Percentiles rank a stretch among this genome's conserved stretches.
Evolutionary conservation across 64 coral and sea anemone genomes (phyloP).

Genomic region (Actinia equina): DNA sequence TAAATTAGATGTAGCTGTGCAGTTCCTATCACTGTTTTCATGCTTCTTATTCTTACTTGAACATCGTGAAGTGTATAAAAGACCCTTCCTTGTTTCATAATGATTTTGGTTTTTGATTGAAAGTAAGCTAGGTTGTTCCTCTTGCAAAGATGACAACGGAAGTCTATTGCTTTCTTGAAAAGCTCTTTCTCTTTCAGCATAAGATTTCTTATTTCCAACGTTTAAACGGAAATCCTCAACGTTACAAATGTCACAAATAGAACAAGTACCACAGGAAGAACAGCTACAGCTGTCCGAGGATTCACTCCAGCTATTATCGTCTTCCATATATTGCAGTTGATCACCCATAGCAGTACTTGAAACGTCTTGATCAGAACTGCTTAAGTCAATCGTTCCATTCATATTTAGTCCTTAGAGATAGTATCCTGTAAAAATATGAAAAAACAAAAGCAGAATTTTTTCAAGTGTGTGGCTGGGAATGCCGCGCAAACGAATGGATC

Average conservation of each 20-base stretch:
- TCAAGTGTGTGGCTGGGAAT: too few relatives aligned
- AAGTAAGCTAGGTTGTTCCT: background rate
- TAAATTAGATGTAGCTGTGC: background rate
- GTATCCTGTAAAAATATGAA: background rate
- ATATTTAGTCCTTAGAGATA: background rate
- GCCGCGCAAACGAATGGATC: too few relatives aligned
- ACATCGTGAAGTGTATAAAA: background rate
- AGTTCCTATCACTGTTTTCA: background rate
- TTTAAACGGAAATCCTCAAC: background rate
- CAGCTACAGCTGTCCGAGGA: slow-evolving; percentile 23
- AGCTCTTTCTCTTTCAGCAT: background rate
- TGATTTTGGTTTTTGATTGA: background rate
- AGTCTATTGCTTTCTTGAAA: background rate
- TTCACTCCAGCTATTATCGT: slow-evolving; percentile 13
- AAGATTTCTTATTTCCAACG: background rate
- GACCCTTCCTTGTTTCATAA: background rate
- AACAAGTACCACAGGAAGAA: slow-evolving; percentile 40
- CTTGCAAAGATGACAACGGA: background rate
- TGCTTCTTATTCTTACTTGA: background rate
- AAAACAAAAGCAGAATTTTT: background rate
- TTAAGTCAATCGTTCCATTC: slow-evolving; percentile 10
- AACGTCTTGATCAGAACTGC: background rate
- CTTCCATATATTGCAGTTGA: background rate
- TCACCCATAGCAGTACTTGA: background rate
- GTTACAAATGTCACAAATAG: slow-evolving; percentile 26